These are phyloP conservation scores for Engystomops pustulosus DNA, from an alignment of 2,113 vertebrate genomes.

Conservation along the genomic window DNA sequence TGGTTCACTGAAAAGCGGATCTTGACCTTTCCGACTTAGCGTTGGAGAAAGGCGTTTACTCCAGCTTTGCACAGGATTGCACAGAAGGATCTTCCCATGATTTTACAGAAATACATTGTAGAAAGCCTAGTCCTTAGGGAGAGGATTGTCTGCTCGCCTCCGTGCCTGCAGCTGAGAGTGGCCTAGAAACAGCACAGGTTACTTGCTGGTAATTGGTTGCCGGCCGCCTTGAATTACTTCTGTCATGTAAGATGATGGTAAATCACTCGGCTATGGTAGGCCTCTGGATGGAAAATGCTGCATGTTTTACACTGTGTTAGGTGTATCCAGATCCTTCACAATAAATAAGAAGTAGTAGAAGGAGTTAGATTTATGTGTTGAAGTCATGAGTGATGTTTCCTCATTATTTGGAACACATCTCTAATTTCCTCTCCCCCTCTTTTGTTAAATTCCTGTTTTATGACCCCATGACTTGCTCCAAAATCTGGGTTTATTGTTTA, in stretches of 20 bases:
- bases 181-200: conserved; percentile 39
- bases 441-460: neutral
- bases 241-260: conserved; percentile 45
- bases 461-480: neutral
- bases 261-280: conserved; percentile 10
- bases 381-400: neutral
- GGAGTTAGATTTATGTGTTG: neutral
- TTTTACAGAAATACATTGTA: conserved; percentile 18
- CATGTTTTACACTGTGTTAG: neutral
- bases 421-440: neutral
- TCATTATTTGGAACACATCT: neutral
- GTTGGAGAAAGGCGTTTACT: neutral
- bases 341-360: neutral
- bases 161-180: neutral
- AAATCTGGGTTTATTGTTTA: neutral
- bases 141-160: conserved; percentile 25
- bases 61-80: neutral
- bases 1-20: neutral
- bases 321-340: neutral
- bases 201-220: conserved; percentile 31
- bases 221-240: conserved; percentile 24
- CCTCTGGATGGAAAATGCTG: neutral
- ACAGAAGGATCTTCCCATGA: neutral
- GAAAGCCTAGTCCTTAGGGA: conserved; percentile 27
- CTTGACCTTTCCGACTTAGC: no score